Evolutionary conservation across 2,888 invertebrate genomes (phyloP).

Genomic region (Pristionchus maxplancki): DNA sequence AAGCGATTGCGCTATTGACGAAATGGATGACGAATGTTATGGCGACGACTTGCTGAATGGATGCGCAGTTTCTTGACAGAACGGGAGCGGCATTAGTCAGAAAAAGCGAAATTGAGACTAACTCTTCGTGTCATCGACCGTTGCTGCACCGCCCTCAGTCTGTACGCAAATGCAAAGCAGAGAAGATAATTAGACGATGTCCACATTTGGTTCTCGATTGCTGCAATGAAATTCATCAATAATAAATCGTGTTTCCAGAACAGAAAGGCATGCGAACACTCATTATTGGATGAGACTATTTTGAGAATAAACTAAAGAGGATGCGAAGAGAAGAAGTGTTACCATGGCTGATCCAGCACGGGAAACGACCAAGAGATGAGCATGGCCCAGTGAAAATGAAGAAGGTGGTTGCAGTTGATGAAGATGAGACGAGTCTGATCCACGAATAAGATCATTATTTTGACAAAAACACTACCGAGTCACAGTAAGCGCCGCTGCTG

Average conservation of each 20-base stretch:
- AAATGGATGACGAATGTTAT: neutral
- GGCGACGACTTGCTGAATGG: too few relatives aligned
- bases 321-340: too few relatives aligned
- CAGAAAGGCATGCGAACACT: too few relatives aligned
- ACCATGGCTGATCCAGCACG: neutral
- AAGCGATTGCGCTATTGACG: neutral
- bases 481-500: neutral
- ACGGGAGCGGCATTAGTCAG: too few relatives aligned
- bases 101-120: too few relatives aligned
- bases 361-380: neutral
- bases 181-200: slow-evolving; percentile 16
- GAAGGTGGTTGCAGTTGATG: neutral
- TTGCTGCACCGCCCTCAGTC: neutral
- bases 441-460: neutral
- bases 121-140: too few relatives aligned
- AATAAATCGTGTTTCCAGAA: too few relatives aligned
- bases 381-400: neutral
- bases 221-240: neutral
- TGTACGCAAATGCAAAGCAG: neutral
- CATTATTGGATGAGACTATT: too few relatives aligned
- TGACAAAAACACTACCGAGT: neutral
- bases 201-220: neutral
- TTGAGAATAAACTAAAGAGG: too few relatives aligned
- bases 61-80: too few relatives aligned
- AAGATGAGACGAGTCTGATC: neutral